A percentile compares a stretch with the other conserved stretches of the same genome.
Evolutionary conservation across 2,797 vertebrate species (phyloP).

Genomic region (Liasis olivaceus): DNA sequence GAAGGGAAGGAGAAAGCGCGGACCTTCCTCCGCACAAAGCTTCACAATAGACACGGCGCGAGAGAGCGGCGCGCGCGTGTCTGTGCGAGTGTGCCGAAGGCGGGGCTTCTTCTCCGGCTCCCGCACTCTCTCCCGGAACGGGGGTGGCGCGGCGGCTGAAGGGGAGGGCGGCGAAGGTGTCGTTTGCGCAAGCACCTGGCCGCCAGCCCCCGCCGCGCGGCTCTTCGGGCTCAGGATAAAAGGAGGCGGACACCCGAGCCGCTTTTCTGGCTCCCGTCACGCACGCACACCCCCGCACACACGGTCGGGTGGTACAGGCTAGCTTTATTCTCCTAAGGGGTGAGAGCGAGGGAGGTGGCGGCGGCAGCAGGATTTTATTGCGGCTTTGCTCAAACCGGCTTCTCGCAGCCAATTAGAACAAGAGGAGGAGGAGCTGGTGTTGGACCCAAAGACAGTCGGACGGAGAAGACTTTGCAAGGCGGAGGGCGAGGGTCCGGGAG

Average conservation of each 20-base stretch:
- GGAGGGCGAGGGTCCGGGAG: neutral
- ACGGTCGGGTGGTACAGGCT: conserved; percentile 61
- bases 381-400: conserved; percentile 26
- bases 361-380: neutral
- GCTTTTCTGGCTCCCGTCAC: neutral
- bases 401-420: neutral
- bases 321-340: neutral
- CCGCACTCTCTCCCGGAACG: conserved; percentile 26
- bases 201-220: neutral
- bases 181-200: conserved; percentile 41
- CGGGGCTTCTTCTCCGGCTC: conserved; percentile 41
- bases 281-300: neutral
- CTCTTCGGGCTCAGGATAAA: neutral
- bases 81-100: conserved; percentile 42
- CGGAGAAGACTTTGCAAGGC: no score
- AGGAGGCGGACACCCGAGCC: neutral
- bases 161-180: neutral
- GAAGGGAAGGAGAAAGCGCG: conserved; percentile 1
- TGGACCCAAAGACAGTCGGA: neutral
- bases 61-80: neutral
- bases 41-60: conserved; percentile 62
- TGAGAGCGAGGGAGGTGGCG: neutral
- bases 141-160: neutral
- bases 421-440: neutral
- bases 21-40: conserved; percentile 41